A percentile compares a stretch with the other conserved stretches of the same genome.
Evolutionary conservation across 2,888 invertebrate species (phyloP).

Genomic region (Aphodius granarius): DNA sequence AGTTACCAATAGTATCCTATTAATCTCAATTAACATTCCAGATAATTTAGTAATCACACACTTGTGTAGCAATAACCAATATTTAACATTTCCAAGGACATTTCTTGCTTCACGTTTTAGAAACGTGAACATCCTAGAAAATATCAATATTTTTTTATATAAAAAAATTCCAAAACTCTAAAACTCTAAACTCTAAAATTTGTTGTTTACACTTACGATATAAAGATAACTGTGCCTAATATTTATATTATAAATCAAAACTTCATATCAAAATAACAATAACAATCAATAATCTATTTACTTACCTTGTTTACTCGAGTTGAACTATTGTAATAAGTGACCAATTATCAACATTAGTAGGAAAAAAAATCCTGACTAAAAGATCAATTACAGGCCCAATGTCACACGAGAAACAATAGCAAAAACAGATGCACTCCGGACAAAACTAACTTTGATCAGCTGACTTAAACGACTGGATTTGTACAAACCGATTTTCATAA

Average conservation of each 20-base stretch:
- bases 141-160: neutral
- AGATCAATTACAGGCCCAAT: neutral
- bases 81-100: neutral
- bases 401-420: neutral
- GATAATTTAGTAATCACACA: neutral
- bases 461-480: neutral
- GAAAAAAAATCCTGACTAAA: neutral
- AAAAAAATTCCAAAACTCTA: too few species aligned
- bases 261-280: neutral
- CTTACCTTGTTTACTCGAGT: neutral
- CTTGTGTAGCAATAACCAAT: neutral
- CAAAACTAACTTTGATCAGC: neutral
- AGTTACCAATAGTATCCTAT: neutral
- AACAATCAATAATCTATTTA: neutral
- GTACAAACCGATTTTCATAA: neutral
- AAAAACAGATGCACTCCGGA: neutral
- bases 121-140: neutral
- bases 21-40: neutral
- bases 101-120: neutral
- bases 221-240: too few species aligned
- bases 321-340: neutral
- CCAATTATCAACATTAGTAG: neutral
- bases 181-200: too few species aligned
- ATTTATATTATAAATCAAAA: too few species aligned
- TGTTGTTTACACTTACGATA: too few species aligned